These are phyloP conservation scores for Arothron firmamentum DNA, from an alignment of 2,113 vertebrate species.

Conservation along the genomic window DNA sequence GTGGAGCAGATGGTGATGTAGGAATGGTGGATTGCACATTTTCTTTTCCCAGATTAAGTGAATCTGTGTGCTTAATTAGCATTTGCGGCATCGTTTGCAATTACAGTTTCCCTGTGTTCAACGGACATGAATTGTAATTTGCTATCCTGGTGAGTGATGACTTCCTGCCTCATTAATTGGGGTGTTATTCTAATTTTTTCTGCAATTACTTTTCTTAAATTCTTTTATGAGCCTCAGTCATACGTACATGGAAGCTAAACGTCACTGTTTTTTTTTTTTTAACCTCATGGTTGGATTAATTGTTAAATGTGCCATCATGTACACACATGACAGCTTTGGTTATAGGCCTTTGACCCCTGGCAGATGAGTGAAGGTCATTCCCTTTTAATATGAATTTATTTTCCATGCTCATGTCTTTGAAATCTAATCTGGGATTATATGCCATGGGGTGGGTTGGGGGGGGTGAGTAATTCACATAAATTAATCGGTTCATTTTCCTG, in stretches of 20 bases:
- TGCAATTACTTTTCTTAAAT: not conserved
- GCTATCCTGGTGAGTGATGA: constrained; percentile 4
- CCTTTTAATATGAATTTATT: constrained; percentile 52
- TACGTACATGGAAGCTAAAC: too few relatives aligned
- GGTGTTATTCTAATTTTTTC: not conserved
- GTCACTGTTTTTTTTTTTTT: too few relatives aligned
- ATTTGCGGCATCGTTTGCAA: constrained; percentile 18
- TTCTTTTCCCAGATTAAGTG: constrained; percentile 21
- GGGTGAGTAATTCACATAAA: too few relatives aligned
- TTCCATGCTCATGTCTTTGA: not conserved
- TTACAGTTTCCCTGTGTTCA: constrained; percentile 18
- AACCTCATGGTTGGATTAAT: too few relatives aligned
- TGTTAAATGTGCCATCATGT: not conserved
- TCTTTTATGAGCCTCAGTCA: too few relatives aligned
- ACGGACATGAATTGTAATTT: constrained; percentile 2
- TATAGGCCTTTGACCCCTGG: constrained; percentile 52
- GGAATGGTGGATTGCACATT: constrained; percentile 9
- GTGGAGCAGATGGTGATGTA: constrained; percentile 24
- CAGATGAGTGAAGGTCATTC: constrained; percentile 43
- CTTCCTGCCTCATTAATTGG: not conserved
- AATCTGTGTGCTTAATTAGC: constrained; percentile 20
- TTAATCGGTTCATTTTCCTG: too few relatives aligned
- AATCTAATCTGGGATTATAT: too few relatives aligned
- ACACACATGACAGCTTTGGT: constrained; percentile 23
- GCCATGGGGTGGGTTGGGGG: too few relatives aligned